phyloP scores from a whole-genome alignment of 1,140 invertebrate genomes.

The Zaprionus gabonicus region DNA sequence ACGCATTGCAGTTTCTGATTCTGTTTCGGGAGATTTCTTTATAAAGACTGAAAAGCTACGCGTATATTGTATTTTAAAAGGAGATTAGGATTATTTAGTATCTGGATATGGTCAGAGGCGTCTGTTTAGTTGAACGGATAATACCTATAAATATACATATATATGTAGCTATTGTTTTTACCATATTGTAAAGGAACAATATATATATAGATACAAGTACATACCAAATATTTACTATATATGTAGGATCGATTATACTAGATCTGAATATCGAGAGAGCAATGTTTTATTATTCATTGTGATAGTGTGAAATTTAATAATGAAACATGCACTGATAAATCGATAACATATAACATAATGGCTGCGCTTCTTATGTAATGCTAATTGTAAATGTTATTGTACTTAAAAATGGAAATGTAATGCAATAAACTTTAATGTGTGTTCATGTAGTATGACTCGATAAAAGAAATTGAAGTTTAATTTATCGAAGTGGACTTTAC shows the following conservation, averaged over 20 bases:
- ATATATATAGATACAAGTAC: conserved; percentile 22
- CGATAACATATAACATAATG: conserved; percentile 39
- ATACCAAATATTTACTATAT: conserved; percentile 53
- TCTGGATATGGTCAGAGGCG: conserved; percentile 11
- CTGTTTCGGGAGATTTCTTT: conserved; percentile 56
- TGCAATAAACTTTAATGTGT: conserved; percentile 68
- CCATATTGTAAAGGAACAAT: conserved; percentile 44
- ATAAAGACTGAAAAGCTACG: conserved; percentile 72
- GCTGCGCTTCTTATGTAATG: conserved; percentile 70
- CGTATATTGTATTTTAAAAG: conserved; percentile 56
- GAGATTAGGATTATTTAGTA: conserved; percentile 8
- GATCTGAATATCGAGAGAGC: conserved; percentile 46
- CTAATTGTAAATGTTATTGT: conserved; percentile 72
- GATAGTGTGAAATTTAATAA: conserved; percentile 59
- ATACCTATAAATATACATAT: conserved; percentile 42
- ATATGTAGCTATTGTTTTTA: conserved; percentile 70
- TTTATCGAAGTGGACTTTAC: too few relatives aligned
- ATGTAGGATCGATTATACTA: conserved; percentile 30
- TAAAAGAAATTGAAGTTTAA: neutral
- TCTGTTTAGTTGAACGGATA: conserved; percentile 46
- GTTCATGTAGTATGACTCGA: conserved; percentile 70
- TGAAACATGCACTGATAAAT: conserved; percentile 43
- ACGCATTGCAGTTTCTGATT: conserved; percentile 55
- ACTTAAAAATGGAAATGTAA: conserved; percentile 55
- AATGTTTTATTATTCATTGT: conserved; percentile 78